Conservation (phyloP, 2,797 vertebrate species). For the Ibycter americanus region DNA sequence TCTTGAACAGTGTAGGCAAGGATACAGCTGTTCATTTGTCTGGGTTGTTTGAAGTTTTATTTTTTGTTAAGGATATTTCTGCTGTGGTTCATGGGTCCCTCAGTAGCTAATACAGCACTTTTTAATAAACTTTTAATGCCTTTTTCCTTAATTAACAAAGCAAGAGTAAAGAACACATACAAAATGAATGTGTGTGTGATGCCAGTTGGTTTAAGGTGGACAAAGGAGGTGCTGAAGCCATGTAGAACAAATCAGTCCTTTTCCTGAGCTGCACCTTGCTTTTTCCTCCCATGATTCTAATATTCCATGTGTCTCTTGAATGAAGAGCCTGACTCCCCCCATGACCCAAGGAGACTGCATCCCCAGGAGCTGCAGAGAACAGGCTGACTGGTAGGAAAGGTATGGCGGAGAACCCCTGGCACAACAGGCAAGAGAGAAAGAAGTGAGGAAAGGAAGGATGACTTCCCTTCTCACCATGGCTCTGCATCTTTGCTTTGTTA, state of each 20-base stretch:
- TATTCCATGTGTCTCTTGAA: background rate
- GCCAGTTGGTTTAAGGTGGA: background rate
- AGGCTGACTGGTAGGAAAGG: background rate
- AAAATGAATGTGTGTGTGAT: background rate
- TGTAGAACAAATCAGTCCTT: background rate
- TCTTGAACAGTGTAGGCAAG: background rate
- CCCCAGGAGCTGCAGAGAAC: background rate
- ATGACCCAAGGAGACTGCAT: background rate
- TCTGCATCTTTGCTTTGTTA: background rate
- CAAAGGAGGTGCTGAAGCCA: background rate
- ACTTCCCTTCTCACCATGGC: background rate
- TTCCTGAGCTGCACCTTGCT: background rate
- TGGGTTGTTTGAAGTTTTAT: background rate
- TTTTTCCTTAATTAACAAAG: background rate
- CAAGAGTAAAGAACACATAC: background rate
- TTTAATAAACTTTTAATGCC: background rate
- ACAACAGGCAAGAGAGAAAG: background rate
- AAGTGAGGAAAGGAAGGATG: background rate
- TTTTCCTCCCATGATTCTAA: background rate
- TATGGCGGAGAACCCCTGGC: background rate
- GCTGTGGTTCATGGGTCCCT: background rate
- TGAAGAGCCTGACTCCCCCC: background rate
- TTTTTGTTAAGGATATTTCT: background rate
- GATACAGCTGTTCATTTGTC: background rate
- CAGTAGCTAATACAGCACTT: background rate